Conservation (phyloP, 2,113 vertebrate species). For the Boulengeromyrus knoepffleri region DNA sequence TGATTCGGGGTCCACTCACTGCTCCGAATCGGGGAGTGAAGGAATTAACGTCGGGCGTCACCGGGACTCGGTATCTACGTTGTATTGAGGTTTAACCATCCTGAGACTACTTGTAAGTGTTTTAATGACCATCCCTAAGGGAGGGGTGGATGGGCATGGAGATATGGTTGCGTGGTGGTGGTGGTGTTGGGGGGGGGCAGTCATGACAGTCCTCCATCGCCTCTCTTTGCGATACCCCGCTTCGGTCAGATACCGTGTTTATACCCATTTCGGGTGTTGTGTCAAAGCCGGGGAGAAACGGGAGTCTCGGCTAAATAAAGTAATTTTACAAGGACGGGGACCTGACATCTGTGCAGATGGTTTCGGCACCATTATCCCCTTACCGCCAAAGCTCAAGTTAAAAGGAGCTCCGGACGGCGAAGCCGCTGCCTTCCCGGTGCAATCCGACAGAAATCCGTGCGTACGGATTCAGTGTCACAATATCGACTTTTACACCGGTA, state of each 20-base stretch:
- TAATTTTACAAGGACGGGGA: background rate
- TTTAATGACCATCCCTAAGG: background rate
- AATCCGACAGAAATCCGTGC: background rate
- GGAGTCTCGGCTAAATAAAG: constrained; percentile 8
- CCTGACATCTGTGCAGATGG: constrained; percentile 1
- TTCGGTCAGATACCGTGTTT: constrained; percentile 6
- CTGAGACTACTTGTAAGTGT: background rate
- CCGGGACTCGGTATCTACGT: background rate
- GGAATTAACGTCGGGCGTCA: background rate
- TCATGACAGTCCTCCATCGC: constrained; percentile 11
- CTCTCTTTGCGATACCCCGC: constrained; percentile 14
- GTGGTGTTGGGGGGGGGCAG: background rate
- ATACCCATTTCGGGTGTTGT: background rate
- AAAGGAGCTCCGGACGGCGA: background rate
- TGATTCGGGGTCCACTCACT: background rate
- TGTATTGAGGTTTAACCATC: background rate
- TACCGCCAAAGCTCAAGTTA: background rate
- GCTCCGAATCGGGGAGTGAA: background rate
- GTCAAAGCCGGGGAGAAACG: background rate
- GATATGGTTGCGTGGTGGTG: background rate
- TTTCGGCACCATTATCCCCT: background rate
- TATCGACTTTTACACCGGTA: background rate
- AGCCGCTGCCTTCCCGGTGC: background rate
- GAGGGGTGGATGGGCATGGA: constrained; percentile 2
- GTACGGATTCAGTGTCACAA: background rate